These are phyloP conservation scores for Stylophora pistillata DNA, from an alignment of 64 coral and sea anemone genomes.

Conservation along the genomic window DNA sequence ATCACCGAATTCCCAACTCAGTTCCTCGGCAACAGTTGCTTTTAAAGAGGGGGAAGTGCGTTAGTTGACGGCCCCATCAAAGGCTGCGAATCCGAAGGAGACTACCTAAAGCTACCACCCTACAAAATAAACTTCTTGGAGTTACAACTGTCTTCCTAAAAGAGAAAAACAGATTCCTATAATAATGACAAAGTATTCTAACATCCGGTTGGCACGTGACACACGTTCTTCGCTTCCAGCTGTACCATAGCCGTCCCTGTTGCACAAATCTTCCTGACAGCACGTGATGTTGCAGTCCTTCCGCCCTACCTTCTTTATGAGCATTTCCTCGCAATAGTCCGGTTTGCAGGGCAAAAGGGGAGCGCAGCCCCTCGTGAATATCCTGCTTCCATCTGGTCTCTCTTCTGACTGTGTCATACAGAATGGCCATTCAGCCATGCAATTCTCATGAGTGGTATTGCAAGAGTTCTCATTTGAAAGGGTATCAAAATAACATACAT, in stretches of 20 bases:
- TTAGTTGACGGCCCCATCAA: neutral
- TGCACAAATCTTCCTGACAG: conserved; percentile 41
- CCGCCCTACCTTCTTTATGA: neutral
- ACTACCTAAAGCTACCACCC: neutral
- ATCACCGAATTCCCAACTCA: too few species aligned
- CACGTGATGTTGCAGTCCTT: conserved; percentile 19
- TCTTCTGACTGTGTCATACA: neutral
- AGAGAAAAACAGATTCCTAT: neutral
- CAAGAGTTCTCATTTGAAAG: neutral
- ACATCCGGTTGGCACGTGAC: neutral
- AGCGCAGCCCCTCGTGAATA: neutral
- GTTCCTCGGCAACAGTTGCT: too few species aligned
- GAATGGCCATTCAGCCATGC: neutral
- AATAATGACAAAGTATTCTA: neutral
- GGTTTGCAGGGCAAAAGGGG: neutral
- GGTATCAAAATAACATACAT: neutral
- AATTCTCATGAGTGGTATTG: neutral
- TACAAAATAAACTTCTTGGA: neutral
- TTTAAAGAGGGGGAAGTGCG: too few species aligned
- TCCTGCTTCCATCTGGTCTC: neutral
- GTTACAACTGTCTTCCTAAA: neutral
- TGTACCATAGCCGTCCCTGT: neutral
- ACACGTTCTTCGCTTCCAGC: neutral
- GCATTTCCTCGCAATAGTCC: neutral
- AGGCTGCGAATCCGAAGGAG: neutral